Evolutionary conservation across 37 sponge, comb jelly and placozoan species (phyloP), one percentile per base, ranked within the genome.

Genomic region (Amphimedon queenslandica): DNA sequence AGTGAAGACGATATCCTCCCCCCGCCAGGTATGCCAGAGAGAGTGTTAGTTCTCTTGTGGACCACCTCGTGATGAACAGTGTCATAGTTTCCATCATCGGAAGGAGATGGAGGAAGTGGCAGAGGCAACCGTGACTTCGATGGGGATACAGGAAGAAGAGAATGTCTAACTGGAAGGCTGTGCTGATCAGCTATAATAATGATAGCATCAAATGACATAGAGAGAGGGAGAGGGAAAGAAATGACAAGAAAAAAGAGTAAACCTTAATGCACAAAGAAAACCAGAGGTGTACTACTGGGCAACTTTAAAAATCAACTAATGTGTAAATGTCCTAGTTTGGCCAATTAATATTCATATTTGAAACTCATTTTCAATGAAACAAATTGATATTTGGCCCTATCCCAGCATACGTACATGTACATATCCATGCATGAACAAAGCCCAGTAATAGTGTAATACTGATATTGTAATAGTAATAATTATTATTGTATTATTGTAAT

Each of bases 111-210:
- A 13, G 8, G 13, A 13, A 13, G 13, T 8, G 13, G 51, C 8
- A 47, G 51, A 47, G 51, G 51, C 5, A 60, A 6, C 5, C 27
- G 27, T 60, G 28, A 25, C 53, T 47, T 47, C 5, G 61, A 25
- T 25, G 61, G 61, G 27, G 61, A 60, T n/a, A 11, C 61, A 25
- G 61, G 61, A 60, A 13, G 24, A 60, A n/a, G 8, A 25, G 61
- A 60, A n/a, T 60, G 61, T n/a, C 61, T 60, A n/a, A 25, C 27
- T 25, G 61, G 61, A 13, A 60, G 8, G 27, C 61, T 60, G 28
- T 60, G 61, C 28, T 60, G 23, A 25, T 60, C 61, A 11, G 28
- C 61, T 60, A n/a, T 47, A 47, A 13, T 13, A 47, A 47, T 47
- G 53, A 47, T 8, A 13, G 13, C 13, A 13, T 18, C 8, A 13